Conservation (phyloP, 1,140 invertebrate species). For the Pseudomyrmex concolor region DNA sequence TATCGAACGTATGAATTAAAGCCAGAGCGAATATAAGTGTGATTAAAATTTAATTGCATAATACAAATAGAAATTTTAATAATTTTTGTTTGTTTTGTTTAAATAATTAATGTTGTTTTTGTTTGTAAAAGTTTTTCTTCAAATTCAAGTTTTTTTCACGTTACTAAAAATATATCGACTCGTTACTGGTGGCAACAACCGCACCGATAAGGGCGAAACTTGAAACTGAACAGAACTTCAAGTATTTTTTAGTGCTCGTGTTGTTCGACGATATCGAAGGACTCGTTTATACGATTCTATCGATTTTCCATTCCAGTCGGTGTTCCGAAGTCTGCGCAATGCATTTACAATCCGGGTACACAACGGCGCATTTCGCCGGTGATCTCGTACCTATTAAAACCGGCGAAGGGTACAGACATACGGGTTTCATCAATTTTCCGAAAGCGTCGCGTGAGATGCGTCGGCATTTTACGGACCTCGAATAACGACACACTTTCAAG, state of each 20-base stretch:
- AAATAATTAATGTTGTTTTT: too few relatives aligned
- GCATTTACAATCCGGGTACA: constrained; percentile 27
- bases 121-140: too few relatives aligned
- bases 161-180: neutral
- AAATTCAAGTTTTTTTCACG: neutral
- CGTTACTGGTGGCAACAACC: neutral
- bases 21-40: too few relatives aligned
- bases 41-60: too few relatives aligned
- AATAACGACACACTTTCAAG: constrained; percentile 14
- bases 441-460: neutral
- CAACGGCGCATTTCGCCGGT: neutral
- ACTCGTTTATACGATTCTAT: constrained; percentile 10
- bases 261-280: neutral
- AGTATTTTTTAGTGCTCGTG: neutral
- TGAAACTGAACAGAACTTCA: neutral
- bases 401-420: constrained; percentile 6
- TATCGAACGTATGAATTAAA: too few relatives aligned
- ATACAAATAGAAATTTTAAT: too few relatives aligned
- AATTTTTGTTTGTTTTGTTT: too few relatives aligned
- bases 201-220: neutral
- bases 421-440: constrained; percentile 27
- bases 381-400: constrained; percentile 8
- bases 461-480: neutral
- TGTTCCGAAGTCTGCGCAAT: constrained; percentile 28
- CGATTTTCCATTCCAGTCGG: constrained; percentile 23